phyloP scores from a whole-genome alignment of 2,797 vertebrate genomes.

The Myotis myotis region DNA sequence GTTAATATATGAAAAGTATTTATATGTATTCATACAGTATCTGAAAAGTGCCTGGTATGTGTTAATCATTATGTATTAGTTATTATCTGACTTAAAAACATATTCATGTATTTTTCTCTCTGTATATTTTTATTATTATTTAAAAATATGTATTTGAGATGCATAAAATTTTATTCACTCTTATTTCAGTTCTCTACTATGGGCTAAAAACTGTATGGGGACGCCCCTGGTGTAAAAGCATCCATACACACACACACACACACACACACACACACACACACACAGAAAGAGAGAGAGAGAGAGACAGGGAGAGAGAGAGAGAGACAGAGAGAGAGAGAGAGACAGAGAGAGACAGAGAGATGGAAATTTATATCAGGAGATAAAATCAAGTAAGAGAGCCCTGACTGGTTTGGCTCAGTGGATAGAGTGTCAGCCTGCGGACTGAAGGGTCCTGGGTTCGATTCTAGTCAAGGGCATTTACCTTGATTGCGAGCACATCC shows the following conservation, averaged over 20 bases:
- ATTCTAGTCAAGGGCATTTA: no score
- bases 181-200: not conserved
- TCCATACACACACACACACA: not conserved
- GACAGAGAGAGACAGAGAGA: no score
- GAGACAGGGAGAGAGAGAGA: no score
- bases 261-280: not conserved
- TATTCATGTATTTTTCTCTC: not conserved
- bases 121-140: not conserved
- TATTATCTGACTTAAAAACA: not conserved
- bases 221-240: not conserved
- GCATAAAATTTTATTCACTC: not conserved
- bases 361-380: not conserved
- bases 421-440: no score
- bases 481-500: no score
- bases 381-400: not conserved
- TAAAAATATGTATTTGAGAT: not conserved
- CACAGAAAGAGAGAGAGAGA: no score
- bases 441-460: no score
- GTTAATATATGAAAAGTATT: not conserved
- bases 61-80: not conserved
- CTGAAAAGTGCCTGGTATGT: not conserved
- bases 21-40: not conserved
- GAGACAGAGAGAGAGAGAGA: no score
- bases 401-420: no score
- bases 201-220: not conserved